Percentiles rank a stretch among this genome's conserved stretches.
phyloP scores from a whole-genome alignment of 2,888 invertebrate species.

The Biston betularia region DNA sequence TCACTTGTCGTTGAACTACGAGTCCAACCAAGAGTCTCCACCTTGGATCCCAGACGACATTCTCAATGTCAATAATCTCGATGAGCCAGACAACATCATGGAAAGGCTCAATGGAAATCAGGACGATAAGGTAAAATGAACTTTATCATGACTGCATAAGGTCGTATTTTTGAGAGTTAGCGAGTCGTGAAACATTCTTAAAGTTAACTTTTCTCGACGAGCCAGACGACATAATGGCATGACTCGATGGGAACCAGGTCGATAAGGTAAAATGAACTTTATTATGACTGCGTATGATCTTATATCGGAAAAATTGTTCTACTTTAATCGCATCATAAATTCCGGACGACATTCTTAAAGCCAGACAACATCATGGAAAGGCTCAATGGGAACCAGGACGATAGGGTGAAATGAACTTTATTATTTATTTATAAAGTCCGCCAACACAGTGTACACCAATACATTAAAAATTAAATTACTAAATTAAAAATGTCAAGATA shows the following conservation, averaged over 20 bases:
- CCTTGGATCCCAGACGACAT: conserved; percentile 80
- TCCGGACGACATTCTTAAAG: conserved; percentile 78
- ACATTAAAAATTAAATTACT: too few species aligned
- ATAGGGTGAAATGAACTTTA: conserved; percentile 9
- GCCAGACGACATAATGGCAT: background rate
- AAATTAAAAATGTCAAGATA: too few species aligned
- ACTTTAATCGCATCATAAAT: too few species aligned
- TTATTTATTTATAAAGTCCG: too few species aligned
- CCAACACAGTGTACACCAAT: too few species aligned
- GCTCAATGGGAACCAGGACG: conserved; percentile 62
- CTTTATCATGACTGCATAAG: background rate
- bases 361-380: conserved; percentile 68
- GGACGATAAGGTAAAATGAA: conserved; percentile 30
- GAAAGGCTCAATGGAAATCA: conserved; percentile 65
- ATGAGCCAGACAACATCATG: conserved; percentile 72
- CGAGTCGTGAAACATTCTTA: background rate
- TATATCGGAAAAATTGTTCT: too few species aligned
- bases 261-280: background rate
- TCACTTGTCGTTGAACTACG: conserved; percentile 52
- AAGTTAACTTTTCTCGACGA: background rate
- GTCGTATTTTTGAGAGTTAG: background rate
- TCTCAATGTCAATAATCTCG: conserved; percentile 72
- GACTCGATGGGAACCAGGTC: background rate
- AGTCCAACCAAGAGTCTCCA: conserved; percentile 57
- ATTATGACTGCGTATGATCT: too few species aligned